Evolutionary conservation across 2,888 invertebrate species (phyloP), one percentile per base, ranked within the genome.

Genomic region (Leptopilina myrica): DNA sequence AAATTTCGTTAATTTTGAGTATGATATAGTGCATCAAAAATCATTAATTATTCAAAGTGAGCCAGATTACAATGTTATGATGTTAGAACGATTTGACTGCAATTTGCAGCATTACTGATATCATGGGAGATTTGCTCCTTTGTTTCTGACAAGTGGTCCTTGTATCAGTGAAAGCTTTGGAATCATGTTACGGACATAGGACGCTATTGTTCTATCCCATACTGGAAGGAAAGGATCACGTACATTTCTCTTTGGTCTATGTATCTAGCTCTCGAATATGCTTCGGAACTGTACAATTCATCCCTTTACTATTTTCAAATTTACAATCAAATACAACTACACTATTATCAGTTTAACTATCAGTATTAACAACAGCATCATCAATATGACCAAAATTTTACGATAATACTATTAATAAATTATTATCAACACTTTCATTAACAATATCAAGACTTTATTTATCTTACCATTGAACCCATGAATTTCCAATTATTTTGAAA

Each of bases 101-200:
- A 56, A 56, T 73, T 73, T 53, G 40, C 33, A 26, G 56, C 14
- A 73, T 56, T 56, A 73, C 33, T 53, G 73, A 53, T 26, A 73
- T 73, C 56, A 56, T 56, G 56, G 53, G 73, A 73, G 40, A 73
- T 73, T 73, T 56, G 56, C 56, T 73, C 73, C 73, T 73, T 73
- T 73, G 73, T 73, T 73, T 56, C 73, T 73, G 56, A 56, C 73
- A 53, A 56, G 73, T 73, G 56, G 73, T 73, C 73, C 69, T 69
- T 53, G 67, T 49, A 46, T 67, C 12, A 11, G 69, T 12, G 73
- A 73, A 73, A 73, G 73, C 33, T 53, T 73, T 73, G 56, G 56
- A 56, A 73, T 56, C 56, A 0, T 73, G 56, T n/a, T 56, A 73
- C 33, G 56, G 56, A 33, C 56, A 56, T 56, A 49, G 56, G 9